These are phyloP conservation scores for Synergus laeviventris DNA, from an alignment of 2,888 invertebrate species.

Conservation along the genomic window DNA sequence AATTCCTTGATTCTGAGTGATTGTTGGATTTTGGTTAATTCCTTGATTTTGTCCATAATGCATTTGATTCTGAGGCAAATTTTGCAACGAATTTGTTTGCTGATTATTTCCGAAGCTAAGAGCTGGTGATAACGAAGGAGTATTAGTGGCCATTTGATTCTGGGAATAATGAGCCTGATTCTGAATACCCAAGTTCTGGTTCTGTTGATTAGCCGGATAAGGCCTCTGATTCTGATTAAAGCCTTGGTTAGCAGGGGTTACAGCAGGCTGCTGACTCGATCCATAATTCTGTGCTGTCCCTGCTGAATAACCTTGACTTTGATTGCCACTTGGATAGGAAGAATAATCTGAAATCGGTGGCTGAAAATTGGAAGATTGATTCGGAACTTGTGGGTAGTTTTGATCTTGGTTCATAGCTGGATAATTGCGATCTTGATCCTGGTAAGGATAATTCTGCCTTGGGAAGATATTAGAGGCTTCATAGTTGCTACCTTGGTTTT, in stretches of 20 bases:
- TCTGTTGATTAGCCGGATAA: constrained; percentile 55
- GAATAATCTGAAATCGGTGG: constrained; percentile 65
- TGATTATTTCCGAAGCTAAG: constrained; percentile 12
- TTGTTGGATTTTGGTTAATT: background rate
- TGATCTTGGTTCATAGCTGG: constrained; percentile 60
- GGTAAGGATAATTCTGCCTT: constrained; percentile 67
- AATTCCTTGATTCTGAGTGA: constrained; percentile 10
- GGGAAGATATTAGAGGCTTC: constrained; percentile 67
- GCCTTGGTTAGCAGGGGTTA: constrained; percentile 50
- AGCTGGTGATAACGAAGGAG: constrained; percentile 46
- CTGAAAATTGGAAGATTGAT: constrained; percentile 61
- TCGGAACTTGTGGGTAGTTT: constrained; percentile 67
- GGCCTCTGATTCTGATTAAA: constrained; percentile 45
- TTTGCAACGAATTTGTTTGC: background rate
- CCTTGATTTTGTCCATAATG: constrained; percentile 22
- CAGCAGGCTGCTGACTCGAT: constrained; percentile 54
- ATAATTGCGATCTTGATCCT: constrained; percentile 63
- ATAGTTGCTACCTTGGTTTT: constrained; percentile 63
- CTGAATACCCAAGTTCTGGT: constrained; percentile 51
- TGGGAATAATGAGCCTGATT: constrained; percentile 55
- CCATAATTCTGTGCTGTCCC: constrained; percentile 61
- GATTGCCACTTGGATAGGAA: constrained; percentile 62
- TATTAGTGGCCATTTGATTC: constrained; percentile 65
- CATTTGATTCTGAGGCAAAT: constrained; percentile 55
- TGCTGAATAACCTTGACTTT: constrained; percentile 63